Evolutionary conservation across 2,113 vertebrate genomes (phyloP).

Genomic region (Dromiciops gliroides): DNA sequence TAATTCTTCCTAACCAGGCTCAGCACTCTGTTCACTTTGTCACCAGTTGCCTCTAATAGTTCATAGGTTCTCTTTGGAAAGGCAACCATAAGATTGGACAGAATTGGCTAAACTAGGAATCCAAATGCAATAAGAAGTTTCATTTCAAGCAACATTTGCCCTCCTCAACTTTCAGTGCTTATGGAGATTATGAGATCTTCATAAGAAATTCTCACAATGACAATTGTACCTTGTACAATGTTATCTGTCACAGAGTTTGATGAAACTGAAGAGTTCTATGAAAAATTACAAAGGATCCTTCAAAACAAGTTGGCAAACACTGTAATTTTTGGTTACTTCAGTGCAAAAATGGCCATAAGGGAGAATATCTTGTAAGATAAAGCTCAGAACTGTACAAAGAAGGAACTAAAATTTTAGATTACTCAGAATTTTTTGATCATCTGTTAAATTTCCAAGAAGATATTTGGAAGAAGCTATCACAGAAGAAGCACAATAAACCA

Average conservation of each 20-base stretch:
- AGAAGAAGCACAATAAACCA: not conserved
- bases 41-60: not conserved
- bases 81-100: not conserved
- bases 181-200: not conserved
- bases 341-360: not conserved
- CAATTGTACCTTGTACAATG: not conserved
- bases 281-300: not conserved
- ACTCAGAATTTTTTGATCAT: not conserved
- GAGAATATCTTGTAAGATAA: not conserved
- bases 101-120: not conserved
- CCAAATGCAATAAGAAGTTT: not conserved
- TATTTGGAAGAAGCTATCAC: not conserved
- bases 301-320: not conserved
- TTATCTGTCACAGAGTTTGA: not conserved
- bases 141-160: not conserved
- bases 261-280: not conserved
- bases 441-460: not conserved
- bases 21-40: not conserved
- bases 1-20: not conserved
- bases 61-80: not conserved
- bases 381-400: not conserved
- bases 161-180: not conserved
- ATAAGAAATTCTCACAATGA: not conserved
- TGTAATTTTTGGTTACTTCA: not conserved
- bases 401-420: not conserved